Evolutionary conservation across 1,140 invertebrate species (phyloP), one percentile per base, ranked within the genome.

Genomic region (Apis florea): DNA sequence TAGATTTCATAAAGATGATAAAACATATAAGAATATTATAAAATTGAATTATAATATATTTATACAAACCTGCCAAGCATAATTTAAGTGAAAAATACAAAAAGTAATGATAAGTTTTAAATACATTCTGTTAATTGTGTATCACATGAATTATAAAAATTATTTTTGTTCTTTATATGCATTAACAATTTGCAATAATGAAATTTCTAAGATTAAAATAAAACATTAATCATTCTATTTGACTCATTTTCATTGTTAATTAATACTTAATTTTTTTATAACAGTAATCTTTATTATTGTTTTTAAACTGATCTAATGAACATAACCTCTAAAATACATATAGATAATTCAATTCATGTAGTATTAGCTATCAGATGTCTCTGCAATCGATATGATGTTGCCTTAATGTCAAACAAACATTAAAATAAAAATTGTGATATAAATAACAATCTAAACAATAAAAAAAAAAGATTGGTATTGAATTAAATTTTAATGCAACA

Each of bases 11-110:
- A 17, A 59, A 13, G 17, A 11, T 17, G 6, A 67, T 11, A 12
- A 59, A 59, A n/a, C 1, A 31, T 64, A 12, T 24, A 12, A 5
- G 12, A 26, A 59, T 53, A 31, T 47, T 31, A 61, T n/a, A 19
- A 24, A 31, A 51, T 11, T 17, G 19, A 26, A 63, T 54, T 47
- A 8, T 5, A 4, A 71, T 56, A 40, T 40, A 0, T 40, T 40
- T 40, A 40, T 40, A 75, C 70, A 31, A n/a, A 85, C 85, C 80
- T 83, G 81, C 72, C 40, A 83, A 5, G 74, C 68, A 6, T 63
- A n/a, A 15, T 58, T 59, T 17, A 66, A 13, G 21, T 79, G n/a
- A n/a, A 58, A 70, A 49, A 66, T 26, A 1, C 68, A 53, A n/a
- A 79, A 66, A 24, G 31, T 51, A 15, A 53, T 71, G 17, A 51